phyloP scores from a whole-genome alignment of 2,797 vertebrate genomes.

The Lepidocolaptes lacrymiger region DNA sequence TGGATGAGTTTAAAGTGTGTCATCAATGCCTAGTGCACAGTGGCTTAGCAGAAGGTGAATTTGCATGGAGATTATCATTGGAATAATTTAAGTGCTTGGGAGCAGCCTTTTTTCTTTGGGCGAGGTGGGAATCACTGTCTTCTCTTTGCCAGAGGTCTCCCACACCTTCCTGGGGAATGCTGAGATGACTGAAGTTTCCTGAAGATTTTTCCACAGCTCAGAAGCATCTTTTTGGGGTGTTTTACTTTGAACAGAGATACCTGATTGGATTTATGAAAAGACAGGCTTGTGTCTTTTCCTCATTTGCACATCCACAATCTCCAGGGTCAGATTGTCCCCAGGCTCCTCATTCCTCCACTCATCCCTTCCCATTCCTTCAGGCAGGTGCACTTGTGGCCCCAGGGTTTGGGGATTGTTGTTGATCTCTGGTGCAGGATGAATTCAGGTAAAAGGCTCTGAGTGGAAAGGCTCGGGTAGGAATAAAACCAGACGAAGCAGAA shows the following conservation, averaged over 20 bases:
- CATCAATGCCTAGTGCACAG: not conserved
- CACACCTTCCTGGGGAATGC: not conserved
- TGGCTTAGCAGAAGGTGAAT: not conserved
- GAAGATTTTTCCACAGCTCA: not conserved
- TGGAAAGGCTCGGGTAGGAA: not conserved
- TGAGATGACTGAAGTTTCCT: not conserved
- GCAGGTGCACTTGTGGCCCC: not conserved
- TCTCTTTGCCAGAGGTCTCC: not conserved
- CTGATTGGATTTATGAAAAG: not conserved
- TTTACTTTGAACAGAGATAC: not conserved
- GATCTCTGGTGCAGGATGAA: not conserved
- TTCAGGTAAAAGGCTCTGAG: not conserved
- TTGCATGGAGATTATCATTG: not conserved
- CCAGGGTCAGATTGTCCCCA: not conserved
- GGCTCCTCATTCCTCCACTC: not conserved
- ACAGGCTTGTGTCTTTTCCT: not conserved
- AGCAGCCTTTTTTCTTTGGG: not conserved
- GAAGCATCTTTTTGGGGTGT: not conserved
- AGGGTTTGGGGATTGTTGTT: not conserved
- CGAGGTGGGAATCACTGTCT: not conserved
- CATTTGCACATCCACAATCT: not conserved
- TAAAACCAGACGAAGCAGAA: not conserved
- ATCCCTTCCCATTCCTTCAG: not conserved
- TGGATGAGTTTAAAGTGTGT: not conserved
- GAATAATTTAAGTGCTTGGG: not conserved